phyloP scores from a whole-genome alignment of 2,888 invertebrate species.

The Anticlea derivata region DNA sequence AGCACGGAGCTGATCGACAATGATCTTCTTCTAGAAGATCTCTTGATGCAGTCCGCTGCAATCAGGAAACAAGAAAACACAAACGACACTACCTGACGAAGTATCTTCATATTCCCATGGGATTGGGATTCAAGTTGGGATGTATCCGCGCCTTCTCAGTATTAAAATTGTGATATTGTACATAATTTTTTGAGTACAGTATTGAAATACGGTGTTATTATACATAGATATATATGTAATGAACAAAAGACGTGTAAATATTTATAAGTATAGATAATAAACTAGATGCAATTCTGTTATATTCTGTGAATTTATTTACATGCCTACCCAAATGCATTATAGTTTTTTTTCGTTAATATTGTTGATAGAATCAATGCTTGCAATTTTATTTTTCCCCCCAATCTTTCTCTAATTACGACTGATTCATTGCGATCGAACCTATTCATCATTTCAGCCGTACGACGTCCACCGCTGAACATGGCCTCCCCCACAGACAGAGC shows the following conservation, averaged over 20 bases:
- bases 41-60: constrained; percentile 64
- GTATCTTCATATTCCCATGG: constrained; percentile 64
- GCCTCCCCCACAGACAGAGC: too few species aligned
- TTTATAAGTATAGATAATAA: too few species aligned
- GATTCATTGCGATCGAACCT: too few species aligned
- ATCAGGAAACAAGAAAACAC: constrained; percentile 55
- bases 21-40: constrained; percentile 70
- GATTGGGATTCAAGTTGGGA: constrained; percentile 39
- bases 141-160: constrained; percentile 61
- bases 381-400: too few species aligned
- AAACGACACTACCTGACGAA: constrained; percentile 64
- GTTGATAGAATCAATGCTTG: too few species aligned
- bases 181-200: constrained; percentile 47
- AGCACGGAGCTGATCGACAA: constrained; percentile 72
- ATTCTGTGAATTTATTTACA: too few species aligned
- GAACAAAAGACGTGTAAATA: constrained; percentile 32
- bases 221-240: constrained; percentile 37
- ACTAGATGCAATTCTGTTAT: not conserved
- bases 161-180: constrained; percentile 67
- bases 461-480: too few species aligned
- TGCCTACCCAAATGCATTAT: too few species aligned
- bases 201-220: constrained; percentile 34
- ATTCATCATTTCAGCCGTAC: too few species aligned
- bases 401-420: too few species aligned
- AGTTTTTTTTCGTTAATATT: too few species aligned